Percentiles rank a stretch among this genome's conserved stretches.
phyloP scores from a whole-genome alignment of 2,113 vertebrate species.

The Lichenostomus cassidix region DNA sequence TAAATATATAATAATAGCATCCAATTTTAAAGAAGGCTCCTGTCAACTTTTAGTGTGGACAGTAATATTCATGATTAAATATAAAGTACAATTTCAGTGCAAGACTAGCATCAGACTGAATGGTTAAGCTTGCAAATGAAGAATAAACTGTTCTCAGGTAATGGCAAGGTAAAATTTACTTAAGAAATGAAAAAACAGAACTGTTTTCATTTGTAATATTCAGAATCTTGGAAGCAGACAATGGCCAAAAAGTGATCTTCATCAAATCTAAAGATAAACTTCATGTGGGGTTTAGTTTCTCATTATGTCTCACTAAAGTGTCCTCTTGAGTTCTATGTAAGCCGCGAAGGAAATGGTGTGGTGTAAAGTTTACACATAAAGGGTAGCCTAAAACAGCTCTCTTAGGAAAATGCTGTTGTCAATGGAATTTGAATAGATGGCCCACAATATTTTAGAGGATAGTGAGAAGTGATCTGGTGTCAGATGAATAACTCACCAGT shows the following conservation, averaged over 20 bases:
- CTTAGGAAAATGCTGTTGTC: background rate
- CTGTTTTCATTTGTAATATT: background rate
- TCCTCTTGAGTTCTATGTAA: background rate
- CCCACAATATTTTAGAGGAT: background rate
- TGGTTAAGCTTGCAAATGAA: background rate
- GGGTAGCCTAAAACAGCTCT: background rate
- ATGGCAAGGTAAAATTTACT: background rate
- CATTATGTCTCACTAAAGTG: background rate
- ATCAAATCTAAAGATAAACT: background rate
- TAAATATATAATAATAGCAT: background rate
- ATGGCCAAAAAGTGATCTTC: background rate
- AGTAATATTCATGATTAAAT: background rate
- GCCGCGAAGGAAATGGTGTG: rapidly evolving
- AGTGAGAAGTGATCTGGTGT: background rate
- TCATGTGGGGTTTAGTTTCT: background rate
- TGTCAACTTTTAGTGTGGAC: background rate
- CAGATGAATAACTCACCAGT: background rate
- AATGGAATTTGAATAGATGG: background rate
- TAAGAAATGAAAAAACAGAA: background rate
- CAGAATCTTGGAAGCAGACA: background rate
- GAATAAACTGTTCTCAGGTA: background rate
- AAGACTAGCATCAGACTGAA: background rate
- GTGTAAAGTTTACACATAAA: background rate
- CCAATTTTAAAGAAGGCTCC: background rate
- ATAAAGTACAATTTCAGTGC: background rate